Conservation (phyloP, 2,797 vertebrate genomes). For the Harpagifer antarcticus region DNA sequence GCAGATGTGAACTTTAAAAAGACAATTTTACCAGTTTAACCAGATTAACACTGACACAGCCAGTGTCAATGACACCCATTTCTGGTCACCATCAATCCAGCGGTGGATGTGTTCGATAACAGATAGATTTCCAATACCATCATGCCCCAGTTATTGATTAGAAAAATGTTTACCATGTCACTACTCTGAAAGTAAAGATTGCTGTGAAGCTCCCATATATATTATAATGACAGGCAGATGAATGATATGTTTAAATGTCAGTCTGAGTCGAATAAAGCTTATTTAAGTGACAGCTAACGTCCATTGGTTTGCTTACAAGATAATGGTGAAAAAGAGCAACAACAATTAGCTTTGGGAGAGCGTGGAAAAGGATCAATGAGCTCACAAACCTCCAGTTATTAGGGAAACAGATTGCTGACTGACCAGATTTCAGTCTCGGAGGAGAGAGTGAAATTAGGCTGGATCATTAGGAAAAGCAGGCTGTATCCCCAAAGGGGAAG, state of each 20-base stretch:
- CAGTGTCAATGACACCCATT: neutral
- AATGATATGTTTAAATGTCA: constrained; percentile 17
- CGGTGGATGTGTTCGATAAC: constrained; percentile 34
- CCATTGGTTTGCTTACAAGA: constrained; percentile 30
- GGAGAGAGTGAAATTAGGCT: constrained; percentile 70
- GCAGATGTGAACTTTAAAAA: neutral
- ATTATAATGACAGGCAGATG: neutral
- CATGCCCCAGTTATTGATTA: constrained; percentile 26
- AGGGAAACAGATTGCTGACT: constrained; percentile 71
- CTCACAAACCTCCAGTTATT: constrained; percentile 48
- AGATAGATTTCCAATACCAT: constrained; percentile 44
- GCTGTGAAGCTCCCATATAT: neutral
- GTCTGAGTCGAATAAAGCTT: constrained; percentile 1
- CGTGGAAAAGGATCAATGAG: constrained; percentile 45
- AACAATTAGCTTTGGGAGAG: constrained; percentile 39
- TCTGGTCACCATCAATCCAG: constrained; percentile 30
- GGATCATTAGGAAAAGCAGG: constrained; percentile 79
- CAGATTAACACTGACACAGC: neutral
- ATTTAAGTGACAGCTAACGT: constrained; percentile 26
- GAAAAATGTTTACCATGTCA: constrained; percentile 10
- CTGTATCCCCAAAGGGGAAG: constrained; percentile 68
- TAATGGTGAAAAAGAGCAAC: constrained; percentile 15
- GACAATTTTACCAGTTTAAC: constrained; percentile 1
- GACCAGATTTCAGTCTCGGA: constrained; percentile 53
- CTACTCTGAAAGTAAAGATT: neutral